Conservation (phyloP, 2,113 vertebrate species). For the Taxidea taxus region DNA sequence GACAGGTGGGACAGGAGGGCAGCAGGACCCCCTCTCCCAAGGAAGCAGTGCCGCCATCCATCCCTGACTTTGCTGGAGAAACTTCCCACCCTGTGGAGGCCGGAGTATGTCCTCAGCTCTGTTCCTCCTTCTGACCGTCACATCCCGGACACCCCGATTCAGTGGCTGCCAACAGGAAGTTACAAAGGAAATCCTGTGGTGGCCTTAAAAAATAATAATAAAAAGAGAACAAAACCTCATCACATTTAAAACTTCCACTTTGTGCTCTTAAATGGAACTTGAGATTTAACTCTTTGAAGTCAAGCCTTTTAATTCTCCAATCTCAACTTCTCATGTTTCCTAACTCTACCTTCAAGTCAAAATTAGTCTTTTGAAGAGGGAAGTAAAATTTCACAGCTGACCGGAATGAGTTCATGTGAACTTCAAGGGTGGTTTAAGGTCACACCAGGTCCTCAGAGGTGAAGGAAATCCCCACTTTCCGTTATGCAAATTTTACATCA, state of each 20-base stretch:
- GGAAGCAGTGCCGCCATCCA: background rate
- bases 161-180: background rate
- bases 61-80: background rate
- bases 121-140: background rate
- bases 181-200: background rate
- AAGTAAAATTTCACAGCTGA: background rate
- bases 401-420: background rate
- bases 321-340: background rate
- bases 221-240: background rate
- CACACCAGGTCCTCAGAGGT: background rate
- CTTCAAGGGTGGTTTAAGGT: background rate
- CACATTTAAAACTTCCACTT: background rate
- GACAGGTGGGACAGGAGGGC: background rate
- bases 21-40: background rate
- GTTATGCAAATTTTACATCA: background rate
- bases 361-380: background rate
- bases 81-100: background rate
- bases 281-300: background rate
- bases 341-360: background rate
- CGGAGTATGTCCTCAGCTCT: background rate
- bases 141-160: background rate
- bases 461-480: background rate
- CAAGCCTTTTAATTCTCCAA: background rate
- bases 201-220: background rate
- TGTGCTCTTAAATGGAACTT: background rate